Conservation (phyloP, 2,113 vertebrate genomes). For the Centropus unirufus region DNA sequence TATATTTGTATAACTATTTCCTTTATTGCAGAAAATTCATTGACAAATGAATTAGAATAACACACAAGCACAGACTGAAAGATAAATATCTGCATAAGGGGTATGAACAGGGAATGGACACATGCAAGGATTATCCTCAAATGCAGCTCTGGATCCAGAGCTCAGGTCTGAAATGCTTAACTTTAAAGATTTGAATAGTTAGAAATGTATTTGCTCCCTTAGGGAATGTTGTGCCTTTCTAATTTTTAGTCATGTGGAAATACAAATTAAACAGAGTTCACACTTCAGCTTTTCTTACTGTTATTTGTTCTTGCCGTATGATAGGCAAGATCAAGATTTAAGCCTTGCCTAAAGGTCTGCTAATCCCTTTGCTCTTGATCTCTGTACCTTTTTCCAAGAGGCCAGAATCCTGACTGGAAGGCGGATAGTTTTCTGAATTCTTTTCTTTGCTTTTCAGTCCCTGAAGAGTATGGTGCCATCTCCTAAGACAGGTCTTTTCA, state of each 20-base stretch:
- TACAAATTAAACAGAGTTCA: background rate
- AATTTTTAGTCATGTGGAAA: background rate
- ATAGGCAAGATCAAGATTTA: background rate
- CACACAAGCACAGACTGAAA: background rate
- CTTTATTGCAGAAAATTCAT: background rate
- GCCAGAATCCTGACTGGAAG: background rate
- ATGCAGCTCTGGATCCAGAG: background rate
- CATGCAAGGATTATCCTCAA: background rate
- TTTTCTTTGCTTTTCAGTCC: slow-evolving; percentile 16
- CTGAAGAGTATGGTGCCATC: background rate
- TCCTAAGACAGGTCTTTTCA: background rate
- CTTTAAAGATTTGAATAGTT: background rate
- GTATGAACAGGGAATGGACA: background rate
- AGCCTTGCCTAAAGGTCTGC: slow-evolving; percentile 1
- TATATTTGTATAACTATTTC: background rate
- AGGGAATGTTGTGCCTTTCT: rapidly evolving
- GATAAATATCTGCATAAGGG: background rate
- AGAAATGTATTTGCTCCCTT: background rate
- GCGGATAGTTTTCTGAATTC: background rate
- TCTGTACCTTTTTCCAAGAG: background rate
- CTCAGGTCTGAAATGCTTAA: background rate
- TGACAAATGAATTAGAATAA: background rate
- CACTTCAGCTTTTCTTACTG: background rate
- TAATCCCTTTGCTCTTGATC: background rate
- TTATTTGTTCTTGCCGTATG: background rate